Percentiles rank a stretch among this genome's conserved stretches.
phyloP scores from a whole-genome alignment of 2,888 invertebrate genomes.

The Pherbina coryleti region DNA sequence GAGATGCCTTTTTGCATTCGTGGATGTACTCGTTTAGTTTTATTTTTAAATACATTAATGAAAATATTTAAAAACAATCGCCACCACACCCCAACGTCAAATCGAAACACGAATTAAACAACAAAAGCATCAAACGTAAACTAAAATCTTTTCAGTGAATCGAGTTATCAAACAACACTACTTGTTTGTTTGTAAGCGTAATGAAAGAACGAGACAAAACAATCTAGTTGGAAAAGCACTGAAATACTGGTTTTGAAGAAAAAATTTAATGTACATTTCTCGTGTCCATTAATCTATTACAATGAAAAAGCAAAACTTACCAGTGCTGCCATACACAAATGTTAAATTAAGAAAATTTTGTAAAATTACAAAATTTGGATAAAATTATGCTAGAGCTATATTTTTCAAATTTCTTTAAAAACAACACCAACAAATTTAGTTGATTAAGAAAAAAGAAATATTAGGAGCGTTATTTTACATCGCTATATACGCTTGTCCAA shows the following conservation, averaged over 20 bases:
- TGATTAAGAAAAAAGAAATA: too few species aligned
- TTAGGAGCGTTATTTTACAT: too few species aligned
- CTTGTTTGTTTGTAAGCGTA: not conserved
- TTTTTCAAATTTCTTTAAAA: too few species aligned
- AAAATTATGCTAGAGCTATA: too few species aligned
- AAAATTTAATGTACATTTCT: too few species aligned
- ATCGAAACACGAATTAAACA: slow-evolving; percentile 7
- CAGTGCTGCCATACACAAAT: too few species aligned
- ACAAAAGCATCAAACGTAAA: slow-evolving; percentile 31
- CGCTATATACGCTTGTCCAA: too few species aligned
- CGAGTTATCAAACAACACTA: not conserved
- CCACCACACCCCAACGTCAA: slow-evolving; percentile 4
- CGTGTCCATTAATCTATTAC: too few species aligned
- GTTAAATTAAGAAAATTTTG: too few species aligned
- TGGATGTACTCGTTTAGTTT: not conserved
- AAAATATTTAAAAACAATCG: slow-evolving; percentile 1
- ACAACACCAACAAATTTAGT: too few species aligned
- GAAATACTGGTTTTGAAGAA: not conserved
- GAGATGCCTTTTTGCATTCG: not conserved
- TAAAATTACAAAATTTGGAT: too few species aligned
- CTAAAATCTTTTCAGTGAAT: slow-evolving; percentile 10
- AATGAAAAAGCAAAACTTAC: too few species aligned
- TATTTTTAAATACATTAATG: slow-evolving; percentile 13
- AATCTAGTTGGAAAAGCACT: not conserved
- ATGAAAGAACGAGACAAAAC: not conserved